Evolutionary conservation across 2,113 vertebrate species (phyloP).

Genomic region (Elanoides forficatus): DNA sequence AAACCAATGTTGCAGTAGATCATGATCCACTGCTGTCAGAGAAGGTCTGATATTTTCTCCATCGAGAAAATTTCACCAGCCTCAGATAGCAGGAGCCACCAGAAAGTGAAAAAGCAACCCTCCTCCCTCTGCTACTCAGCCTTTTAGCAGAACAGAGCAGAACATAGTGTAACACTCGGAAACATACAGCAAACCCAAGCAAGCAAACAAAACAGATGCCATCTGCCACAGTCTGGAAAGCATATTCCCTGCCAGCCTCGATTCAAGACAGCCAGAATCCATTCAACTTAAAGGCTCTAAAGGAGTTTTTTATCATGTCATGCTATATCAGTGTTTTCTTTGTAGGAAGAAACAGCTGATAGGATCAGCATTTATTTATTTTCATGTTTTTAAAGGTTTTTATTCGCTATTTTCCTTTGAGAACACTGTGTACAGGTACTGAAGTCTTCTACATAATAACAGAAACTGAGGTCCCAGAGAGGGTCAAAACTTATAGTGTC

Average conservation of each 20-base stretch:
- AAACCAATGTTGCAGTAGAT: background rate
- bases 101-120: background rate
- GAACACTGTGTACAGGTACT: background rate
- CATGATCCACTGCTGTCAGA: background rate
- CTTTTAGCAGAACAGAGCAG: constrained; percentile 21
- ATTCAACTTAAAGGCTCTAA: background rate
- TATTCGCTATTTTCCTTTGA: background rate
- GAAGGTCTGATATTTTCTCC: background rate
- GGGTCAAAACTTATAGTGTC: background rate
- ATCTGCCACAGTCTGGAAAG: constrained; percentile 38
- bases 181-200: background rate
- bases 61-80: background rate
- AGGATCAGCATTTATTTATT: background rate
- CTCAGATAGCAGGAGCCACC: background rate
- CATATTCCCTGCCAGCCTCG: background rate
- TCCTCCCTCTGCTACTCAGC: background rate
- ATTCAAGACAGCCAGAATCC: constrained; percentile 19
- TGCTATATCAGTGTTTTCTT: background rate
- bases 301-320: background rate
- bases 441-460: background rate
- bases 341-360: background rate
- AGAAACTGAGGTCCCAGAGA: background rate
- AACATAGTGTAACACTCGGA: background rate
- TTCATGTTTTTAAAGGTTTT: background rate
- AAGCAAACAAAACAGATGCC: constrained; percentile 31